Evolutionary conservation across 2,888 invertebrate species (phyloP).

Genomic region (Rugalucina vietnamica): DNA sequence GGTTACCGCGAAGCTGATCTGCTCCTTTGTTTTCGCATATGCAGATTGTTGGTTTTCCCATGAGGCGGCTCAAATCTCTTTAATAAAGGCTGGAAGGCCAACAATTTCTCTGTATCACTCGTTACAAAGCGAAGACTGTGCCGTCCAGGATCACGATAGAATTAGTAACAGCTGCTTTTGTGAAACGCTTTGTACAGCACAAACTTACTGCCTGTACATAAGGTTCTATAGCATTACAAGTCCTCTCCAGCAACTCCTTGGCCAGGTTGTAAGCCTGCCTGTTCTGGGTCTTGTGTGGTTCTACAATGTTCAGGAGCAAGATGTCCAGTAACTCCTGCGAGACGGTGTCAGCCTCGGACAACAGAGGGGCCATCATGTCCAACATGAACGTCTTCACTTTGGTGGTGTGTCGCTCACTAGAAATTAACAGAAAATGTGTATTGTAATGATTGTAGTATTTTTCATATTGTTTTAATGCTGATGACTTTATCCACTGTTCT

Average conservation of each 20-base stretch:
- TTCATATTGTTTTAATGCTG: too few species aligned
- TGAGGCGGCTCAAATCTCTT: too few species aligned
- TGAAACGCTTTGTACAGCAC: not conserved
- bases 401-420: conserved; percentile 96
- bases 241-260: conserved; percentile 95
- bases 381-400: conserved; percentile 99
- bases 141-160: too few species aligned
- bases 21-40: too few species aligned
- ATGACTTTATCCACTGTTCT: too few species aligned
- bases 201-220: conserved; percentile 94
- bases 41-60: too few species aligned
- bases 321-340: conserved; percentile 97
- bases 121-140: too few species aligned
- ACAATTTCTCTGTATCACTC: too few species aligned
- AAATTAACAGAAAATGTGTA: too few species aligned
- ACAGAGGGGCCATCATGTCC: conserved; percentile 96
- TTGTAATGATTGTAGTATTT: too few species aligned
- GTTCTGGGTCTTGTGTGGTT: conserved; percentile 91
- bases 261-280: conserved; percentile 96
- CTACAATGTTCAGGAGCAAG: conserved; percentile 96
- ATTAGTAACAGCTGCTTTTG: not conserved
- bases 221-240: conserved; percentile 95
- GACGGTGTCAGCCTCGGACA: conserved; percentile 97
- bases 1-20: too few species aligned
- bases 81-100: too few species aligned